These are phyloP conservation scores for Oriolus oriolus DNA, from an alignment of 2,113 vertebrate species.

Conservation along the genomic window DNA sequence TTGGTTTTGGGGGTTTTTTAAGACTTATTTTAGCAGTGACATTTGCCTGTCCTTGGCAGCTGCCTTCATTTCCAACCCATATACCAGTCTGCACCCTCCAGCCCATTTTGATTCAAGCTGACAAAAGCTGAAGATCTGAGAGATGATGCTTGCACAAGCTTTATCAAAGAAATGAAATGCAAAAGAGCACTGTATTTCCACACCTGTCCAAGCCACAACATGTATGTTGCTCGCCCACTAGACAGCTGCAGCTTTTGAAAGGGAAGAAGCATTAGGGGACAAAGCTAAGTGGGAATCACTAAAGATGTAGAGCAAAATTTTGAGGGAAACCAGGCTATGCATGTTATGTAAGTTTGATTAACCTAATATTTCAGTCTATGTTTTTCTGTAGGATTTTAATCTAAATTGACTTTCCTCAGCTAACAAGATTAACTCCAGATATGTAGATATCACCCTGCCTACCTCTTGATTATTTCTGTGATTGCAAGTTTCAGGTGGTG, in stretches of 20 bases:
- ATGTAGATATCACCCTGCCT: not conserved
- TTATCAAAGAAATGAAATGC: not conserved
- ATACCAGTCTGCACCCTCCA: not conserved
- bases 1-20: not conserved
- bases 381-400: not conserved
- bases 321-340: not conserved
- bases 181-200: not conserved
- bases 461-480: not conserved
- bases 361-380: not conserved
- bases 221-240: rapidly evolving
- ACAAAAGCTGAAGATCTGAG: not conserved
- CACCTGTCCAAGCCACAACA: not conserved
- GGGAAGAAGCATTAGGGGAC: not conserved
- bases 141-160: not conserved
- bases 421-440: not conserved
- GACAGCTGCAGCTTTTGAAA: not conserved
- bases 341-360: not conserved
- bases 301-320: not conserved
- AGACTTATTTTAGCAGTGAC: not conserved
- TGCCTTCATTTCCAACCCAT: not conserved
- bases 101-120: not conserved
- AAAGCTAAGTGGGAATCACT: not conserved
- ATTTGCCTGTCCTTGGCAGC: not conserved
- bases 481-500: not conserved
- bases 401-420: not conserved